phyloP scores from a whole-genome alignment of 2,888 invertebrate genomes.

The Agriopis marginaria region DNA sequence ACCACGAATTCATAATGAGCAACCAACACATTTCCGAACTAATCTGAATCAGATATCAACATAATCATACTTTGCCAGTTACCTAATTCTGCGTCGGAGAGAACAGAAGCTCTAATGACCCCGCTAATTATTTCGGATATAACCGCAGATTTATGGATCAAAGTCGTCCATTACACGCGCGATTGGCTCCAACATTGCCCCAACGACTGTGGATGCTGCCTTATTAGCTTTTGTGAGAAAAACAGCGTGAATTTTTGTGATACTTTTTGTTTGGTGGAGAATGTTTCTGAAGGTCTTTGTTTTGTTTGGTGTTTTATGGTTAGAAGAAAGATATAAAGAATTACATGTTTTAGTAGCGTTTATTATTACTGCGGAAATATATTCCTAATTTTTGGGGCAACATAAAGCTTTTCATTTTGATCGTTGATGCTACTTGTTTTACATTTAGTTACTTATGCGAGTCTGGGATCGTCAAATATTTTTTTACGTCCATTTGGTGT shows the following conservation, averaged over 20 bases:
- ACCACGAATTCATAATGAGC: background rate
- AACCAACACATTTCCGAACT: background rate
- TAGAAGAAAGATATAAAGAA: background rate
- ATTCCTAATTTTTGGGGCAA: too few relatives aligned
- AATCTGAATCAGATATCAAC: constrained; percentile 11
- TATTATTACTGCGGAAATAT: too few relatives aligned
- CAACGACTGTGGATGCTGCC: constrained; percentile 29
- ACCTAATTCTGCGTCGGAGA: constrained; percentile 9
- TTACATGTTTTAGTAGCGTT: too few relatives aligned
- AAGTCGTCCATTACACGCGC: constrained; percentile 43
- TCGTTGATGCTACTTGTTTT: too few relatives aligned
- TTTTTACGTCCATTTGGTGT: too few relatives aligned
- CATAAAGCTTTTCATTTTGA: too few relatives aligned
- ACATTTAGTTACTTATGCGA: too few relatives aligned
- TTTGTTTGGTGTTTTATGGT: constrained; percentile 1
- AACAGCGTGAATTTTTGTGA: constrained; percentile 26
- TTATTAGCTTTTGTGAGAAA: constrained; percentile 40
- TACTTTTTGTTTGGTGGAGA: constrained; percentile 29
- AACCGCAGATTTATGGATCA: constrained; percentile 52
- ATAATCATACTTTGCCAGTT: constrained; percentile 5
- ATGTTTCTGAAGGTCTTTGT: constrained; percentile 15
- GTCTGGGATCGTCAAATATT: too few relatives aligned
- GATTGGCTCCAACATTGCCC: constrained; percentile 34
- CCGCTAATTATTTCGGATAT: constrained; percentile 59
- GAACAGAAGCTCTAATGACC: constrained; percentile 54